Percentiles rank a stretch among this genome's conserved stretches.
These are phyloP conservation scores for Rhabditoides inermis DNA, from an alignment of 2,888 invertebrate genomes.

Conservation along the genomic window DNA sequence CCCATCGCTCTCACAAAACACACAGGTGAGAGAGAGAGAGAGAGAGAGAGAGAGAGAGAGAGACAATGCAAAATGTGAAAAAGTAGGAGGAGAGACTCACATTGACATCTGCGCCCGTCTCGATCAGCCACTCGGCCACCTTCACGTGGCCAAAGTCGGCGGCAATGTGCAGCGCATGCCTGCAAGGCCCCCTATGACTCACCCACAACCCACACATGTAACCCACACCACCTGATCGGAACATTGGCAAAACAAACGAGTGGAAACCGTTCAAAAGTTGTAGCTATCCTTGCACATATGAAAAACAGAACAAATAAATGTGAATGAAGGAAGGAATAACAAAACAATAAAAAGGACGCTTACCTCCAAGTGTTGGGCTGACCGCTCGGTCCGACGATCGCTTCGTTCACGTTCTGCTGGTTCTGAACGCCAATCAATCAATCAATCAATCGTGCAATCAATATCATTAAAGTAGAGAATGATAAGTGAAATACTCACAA, in stretches of 20 bases:
- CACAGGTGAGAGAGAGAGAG: neutral
- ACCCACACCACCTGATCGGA: too few species aligned
- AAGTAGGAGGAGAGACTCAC: conserved; percentile 59
- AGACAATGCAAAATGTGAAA: conserved; percentile 7
- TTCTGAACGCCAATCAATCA: conserved; percentile 9
- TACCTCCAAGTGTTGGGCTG: too few species aligned
- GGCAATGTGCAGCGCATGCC: conserved; percentile 78
- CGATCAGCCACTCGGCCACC: conserved; percentile 76
- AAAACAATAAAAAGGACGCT: too few species aligned
- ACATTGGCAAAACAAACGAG: conserved; percentile 28
- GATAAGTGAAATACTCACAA: conserved; percentile 6
- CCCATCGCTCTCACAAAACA: too few species aligned
- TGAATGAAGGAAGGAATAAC: too few species aligned
- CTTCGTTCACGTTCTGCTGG: conserved; percentile 63
- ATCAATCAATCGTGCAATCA: neutral
- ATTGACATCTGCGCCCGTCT: conserved; percentile 84
- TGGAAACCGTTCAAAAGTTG: conserved; percentile 18
- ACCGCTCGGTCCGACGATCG: conserved; percentile 78
- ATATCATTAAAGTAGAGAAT: neutral
- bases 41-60: conserved; percentile 1
- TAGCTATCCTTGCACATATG: too few species aligned
- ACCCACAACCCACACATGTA: too few species aligned
- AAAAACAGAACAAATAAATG: too few species aligned
- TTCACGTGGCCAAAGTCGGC: conserved; percentile 90
- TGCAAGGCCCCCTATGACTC: too few species aligned